Evolutionary conservation across 1,140 invertebrate species (phyloP).

Genomic region (Drosophila pseudoananassae): DNA sequence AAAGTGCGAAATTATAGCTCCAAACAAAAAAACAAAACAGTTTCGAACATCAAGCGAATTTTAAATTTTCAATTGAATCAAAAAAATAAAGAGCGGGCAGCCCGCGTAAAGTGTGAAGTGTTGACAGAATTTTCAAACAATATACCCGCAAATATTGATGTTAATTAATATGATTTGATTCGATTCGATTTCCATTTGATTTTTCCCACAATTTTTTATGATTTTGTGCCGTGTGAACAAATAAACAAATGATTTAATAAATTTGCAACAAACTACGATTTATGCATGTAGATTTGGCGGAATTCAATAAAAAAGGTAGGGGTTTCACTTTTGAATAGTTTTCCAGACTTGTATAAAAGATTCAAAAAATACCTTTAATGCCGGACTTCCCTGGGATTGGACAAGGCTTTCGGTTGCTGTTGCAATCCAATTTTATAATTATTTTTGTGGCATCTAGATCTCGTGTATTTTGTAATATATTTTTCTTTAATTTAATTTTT

Average conservation of each 20-base stretch:
- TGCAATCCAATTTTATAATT: no score
- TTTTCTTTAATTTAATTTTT: background rate
- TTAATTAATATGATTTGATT: constrained; percentile 11
- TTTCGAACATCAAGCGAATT: constrained; percentile 1
- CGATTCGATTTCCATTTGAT: constrained; percentile 3
- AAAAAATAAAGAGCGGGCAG: background rate
- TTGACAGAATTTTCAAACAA: constrained; percentile 7
- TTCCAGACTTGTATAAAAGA: no score
- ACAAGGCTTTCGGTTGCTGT: no score
- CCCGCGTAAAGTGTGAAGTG: background rate
- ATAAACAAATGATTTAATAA: constrained; percentile 1
- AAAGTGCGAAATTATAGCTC: background rate
- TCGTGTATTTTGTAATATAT: background rate
- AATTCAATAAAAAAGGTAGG: constrained; percentile 24
- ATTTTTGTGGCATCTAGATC: background rate
- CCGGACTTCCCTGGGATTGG: no score
- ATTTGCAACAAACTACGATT: constrained; percentile 18
- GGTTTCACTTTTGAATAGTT: background rate
- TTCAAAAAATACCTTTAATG: no score
- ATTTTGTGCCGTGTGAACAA: constrained; percentile 6
- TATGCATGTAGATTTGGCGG: background rate
- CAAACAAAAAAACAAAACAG: no score
- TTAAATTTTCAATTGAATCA: background rate
- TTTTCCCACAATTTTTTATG: constrained; percentile 8
- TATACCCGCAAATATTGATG: constrained; percentile 7